phyloP scores from a whole-genome alignment of 1,140 invertebrate species.

The Bombus affinis region DNA sequence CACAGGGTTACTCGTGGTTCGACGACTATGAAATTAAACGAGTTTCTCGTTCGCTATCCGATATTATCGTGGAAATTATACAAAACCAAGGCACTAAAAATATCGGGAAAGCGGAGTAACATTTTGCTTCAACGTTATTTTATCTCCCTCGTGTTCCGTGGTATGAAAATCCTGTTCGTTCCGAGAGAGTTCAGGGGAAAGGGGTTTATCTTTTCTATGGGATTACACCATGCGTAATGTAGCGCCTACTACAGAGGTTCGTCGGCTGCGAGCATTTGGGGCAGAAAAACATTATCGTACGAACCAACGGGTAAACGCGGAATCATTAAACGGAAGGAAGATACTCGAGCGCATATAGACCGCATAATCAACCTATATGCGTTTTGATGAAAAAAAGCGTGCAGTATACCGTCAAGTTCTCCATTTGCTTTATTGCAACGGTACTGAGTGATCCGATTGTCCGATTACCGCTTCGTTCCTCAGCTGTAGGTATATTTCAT shows the following conservation, averaged over 20 bases:
- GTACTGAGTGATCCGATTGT: slow-evolving; percentile 24
- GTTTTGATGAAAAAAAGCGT: slow-evolving; percentile 44
- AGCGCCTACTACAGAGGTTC: not conserved
- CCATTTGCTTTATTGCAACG: slow-evolving; percentile 39
- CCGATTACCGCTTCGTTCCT: slow-evolving; percentile 18
- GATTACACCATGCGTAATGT: not conserved
- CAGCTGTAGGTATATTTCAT: not conserved
- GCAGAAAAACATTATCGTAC: slow-evolving; percentile 40
- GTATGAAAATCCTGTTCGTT: not conserved
- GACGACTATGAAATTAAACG: not conserved
- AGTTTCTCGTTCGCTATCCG: not conserved
- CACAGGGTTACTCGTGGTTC: not conserved
- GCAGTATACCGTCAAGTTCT: not conserved
- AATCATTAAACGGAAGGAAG: slow-evolving; percentile 47
- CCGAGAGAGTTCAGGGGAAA: not conserved
- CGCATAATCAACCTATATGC: slow-evolving; percentile 61
- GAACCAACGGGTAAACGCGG: slow-evolving; percentile 23
- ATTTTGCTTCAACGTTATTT: not conserved
- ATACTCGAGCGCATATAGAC: slow-evolving; percentile 47
- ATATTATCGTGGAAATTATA: not conserved
- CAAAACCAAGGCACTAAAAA: not conserved
- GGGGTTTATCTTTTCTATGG: not conserved
- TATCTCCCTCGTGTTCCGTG: not conserved
- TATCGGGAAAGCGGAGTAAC: not conserved
- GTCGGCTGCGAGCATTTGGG: slow-evolving; percentile 25